A percentile compares a stretch with the other conserved stretches of the same genome.
Evolutionary conservation across 2,888 invertebrate species (phyloP).

Genomic region (Tetramorium bicarinatum): DNA sequence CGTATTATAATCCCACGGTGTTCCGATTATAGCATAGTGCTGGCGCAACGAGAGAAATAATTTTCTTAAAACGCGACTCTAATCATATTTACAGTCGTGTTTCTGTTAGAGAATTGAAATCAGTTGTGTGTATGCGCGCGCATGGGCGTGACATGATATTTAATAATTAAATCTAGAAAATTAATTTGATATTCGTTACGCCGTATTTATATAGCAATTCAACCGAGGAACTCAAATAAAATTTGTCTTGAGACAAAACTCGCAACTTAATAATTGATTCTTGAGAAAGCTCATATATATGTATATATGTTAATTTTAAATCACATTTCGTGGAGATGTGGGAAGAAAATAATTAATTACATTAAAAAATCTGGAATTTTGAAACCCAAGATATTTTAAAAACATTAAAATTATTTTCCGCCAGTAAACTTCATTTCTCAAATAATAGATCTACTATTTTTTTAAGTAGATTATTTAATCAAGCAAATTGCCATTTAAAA

Average conservation of each 20-base stretch:
- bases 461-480: neutral
- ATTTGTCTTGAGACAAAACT: neutral
- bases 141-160: neutral
- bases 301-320: neutral
- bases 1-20: neutral
- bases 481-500: neutral
- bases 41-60: neutral
- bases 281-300: neutral
- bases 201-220: neutral
- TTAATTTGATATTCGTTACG: neutral
- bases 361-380: neutral
- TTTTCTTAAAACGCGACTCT: neutral
- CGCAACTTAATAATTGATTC: neutral
- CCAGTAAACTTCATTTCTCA: neutral
- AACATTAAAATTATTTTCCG: neutral
- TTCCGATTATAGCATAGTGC: neutral
- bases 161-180: neutral
- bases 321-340: neutral
- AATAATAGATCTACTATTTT: neutral
- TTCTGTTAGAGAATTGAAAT: neutral
- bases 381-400: neutral
- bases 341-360: neutral
- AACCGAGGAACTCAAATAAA: neutral
- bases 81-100: neutral
- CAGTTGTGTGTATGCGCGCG: neutral